phyloP scores from a whole-genome alignment of 2,113 vertebrate genomes.

The Origma solitaria region DNA sequence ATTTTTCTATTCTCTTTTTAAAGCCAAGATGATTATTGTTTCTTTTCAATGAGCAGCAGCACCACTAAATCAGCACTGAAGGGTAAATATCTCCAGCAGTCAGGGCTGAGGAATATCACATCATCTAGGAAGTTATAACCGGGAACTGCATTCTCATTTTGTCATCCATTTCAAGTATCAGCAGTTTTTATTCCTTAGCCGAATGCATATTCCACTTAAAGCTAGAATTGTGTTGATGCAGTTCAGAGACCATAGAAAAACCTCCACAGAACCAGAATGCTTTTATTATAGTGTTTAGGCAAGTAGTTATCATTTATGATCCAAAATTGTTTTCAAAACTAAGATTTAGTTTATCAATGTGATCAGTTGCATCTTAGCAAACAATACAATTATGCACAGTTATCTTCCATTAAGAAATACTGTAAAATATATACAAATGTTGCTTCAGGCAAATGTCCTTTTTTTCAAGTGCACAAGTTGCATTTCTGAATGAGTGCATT shows the following conservation, averaged over 20 bases:
- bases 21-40: not conserved
- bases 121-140: not conserved
- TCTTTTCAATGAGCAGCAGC: not conserved
- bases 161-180: not conserved
- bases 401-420: conserved; percentile 56
- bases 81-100: not conserved
- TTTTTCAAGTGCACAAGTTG: not conserved
- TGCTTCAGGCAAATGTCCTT: conserved; percentile 34
- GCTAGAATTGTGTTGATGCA: not conserved
- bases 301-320: not conserved
- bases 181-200: not conserved
- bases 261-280: not conserved
- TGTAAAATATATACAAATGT: conserved; percentile 58
- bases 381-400: conserved; percentile 35
- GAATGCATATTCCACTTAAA: not conserved
- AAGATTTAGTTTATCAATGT: conserved; percentile 29
- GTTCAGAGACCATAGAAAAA: not conserved
- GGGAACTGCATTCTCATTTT: not conserved
- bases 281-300: conserved; percentile 24
- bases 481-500: conserved; percentile 22
- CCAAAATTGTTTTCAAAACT: conserved; percentile 18
- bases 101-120: not conserved
- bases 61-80: not conserved
- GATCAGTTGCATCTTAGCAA: conserved; percentile 40
- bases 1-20: not conserved